Base-by-base conservation (phyloP, 2,888 invertebrate species). In the Pollenia angustigena region DNA sequence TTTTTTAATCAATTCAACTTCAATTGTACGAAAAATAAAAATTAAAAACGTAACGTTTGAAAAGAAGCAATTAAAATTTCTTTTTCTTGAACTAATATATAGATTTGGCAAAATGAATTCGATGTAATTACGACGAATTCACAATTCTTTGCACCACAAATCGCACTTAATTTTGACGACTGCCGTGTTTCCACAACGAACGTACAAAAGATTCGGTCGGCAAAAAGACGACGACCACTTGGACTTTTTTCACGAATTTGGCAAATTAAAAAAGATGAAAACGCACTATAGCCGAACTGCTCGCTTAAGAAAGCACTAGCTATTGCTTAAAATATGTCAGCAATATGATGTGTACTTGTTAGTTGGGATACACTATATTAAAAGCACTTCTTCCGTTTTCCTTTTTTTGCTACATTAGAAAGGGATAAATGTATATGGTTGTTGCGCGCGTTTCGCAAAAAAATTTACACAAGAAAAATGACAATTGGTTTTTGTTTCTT, bases 81-180 rank as follows among this genome's bases (percentile, higher is more conserved):
- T 76, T 72, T 81, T 76, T 64, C 46, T 66, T 74, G 16, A 75
- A 68, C 60, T 69, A 69, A 68, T 81, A 81, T 84, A 81, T 52
- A 85, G 81, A 80, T 87, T 87, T 87, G 84, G 84, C 84, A 84
- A 84, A 74, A 79, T 74, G 87, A 87, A 87, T 87, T 87, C 87
- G 87, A 79, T 87, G 84, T 81, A 81, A 81, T 74, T 87, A 88
- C 87, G 85, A 89, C 88, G 89, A 89, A 88, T 89, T 88, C 87
- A 87, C 84, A 88, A 89, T 88, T 89, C 89, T 88, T 87, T 87
- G 84, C 87, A 87, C 87, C 87, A 88, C 87, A 88, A 89, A 89
- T 89, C 88, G 88, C 85, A 89, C 89, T 88, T 88, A 88, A 89
- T 88, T 85, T 87, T 87, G 85, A 85, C 88, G 88, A 88, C 84